Base-by-base conservation (phyloP, 2,888 invertebrate species). In the Cerceris rybyensis region DNA sequence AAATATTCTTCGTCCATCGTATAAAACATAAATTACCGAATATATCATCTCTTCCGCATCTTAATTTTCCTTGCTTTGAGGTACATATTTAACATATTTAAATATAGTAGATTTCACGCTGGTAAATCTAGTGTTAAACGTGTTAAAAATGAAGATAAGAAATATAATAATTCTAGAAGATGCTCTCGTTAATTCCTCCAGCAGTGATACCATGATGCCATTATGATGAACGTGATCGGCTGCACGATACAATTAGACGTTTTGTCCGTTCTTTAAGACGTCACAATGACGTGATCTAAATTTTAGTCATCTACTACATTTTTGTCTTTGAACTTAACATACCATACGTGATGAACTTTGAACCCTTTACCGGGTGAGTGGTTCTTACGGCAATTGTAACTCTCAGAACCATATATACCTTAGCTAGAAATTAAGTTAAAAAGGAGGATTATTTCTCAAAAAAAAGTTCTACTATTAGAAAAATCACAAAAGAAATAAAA, bases 291-390 rank as follows among this genome's bases (percentile, higher is more conserved):
- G 46, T 17, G 41, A 78, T 46, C 39, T 60, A 52, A 41, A 16
- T 79, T 82, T 80, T 83, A 81, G 83, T 82, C 72, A 17, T 58
- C 71, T 80, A 70, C 75, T 68, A 43, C 52, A 59, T 55, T 54
- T 65, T 41, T 9, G 61, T 70, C 43, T n/a, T 52, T 66, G 16
- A 13, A 42, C 14, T 52, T 13, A 64, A 85, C 84, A 66, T 85
- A 85, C 84, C 84, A 46, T 74, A 85, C 68, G 83, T 78, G 83
- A 85, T 81, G 85, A 75, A 85, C 66, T 80, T 85, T 14, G 83
- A 78, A 69, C 81, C 71, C 46, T 17, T 71, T 75, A 76, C 41
- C 59, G 46, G 76, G 55, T 65, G 75, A 49, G 9, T 61, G 57
- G 79, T 49, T 55, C 63, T 65, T 75, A 85, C 57, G 70, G 72